Percentiles rank a stretch among this genome's conserved stretches.
phyloP scores from a whole-genome alignment of 2,797 vertebrate species.

The Rhinatrema bivittatum region DNA sequence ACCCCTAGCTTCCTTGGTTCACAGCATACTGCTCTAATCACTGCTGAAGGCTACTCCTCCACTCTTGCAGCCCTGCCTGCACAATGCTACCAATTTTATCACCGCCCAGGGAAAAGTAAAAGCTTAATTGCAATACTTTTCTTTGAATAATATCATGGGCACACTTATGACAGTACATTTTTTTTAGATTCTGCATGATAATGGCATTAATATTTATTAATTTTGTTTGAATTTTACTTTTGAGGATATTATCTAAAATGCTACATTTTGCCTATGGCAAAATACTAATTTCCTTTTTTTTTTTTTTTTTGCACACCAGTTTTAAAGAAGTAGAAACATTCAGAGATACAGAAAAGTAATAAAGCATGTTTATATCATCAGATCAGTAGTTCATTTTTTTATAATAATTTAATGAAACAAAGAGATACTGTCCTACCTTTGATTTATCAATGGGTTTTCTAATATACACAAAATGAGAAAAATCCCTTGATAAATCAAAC shows the following conservation, averaged over 20 bases:
- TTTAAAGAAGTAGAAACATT: constrained; percentile 19
- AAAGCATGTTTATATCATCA: constrained; percentile 29
- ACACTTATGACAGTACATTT: constrained; percentile 48
- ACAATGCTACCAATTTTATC: too few species aligned
- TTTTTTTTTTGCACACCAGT: constrained; percentile 27
- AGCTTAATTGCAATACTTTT: constrained; percentile 52
- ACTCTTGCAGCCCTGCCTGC: too few species aligned
- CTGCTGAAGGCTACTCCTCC: too few species aligned
- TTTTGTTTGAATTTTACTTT: constrained; percentile 49
- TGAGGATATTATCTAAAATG: constrained; percentile 26
- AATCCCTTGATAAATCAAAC: constrained; percentile 10
- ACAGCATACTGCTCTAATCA: too few species aligned
- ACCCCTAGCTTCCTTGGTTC: too few species aligned
- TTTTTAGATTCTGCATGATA: constrained; percentile 50
- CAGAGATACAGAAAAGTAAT: constrained; percentile 8
- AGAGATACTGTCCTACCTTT: constrained; percentile 22
- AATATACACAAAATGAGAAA: too few species aligned
- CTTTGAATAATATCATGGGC: constrained; percentile 58
- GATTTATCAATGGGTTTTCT: too few species aligned
- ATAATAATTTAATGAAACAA: constrained; percentile 46
- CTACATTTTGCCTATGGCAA: constrained; percentile 15
- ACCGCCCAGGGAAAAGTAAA: constrained; percentile 51
- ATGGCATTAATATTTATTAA: constrained; percentile 60
- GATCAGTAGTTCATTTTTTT: constrained; percentile 31
- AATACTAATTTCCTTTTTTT: constrained; percentile 1